phyloP scores from a whole-genome alignment of 2,888 invertebrate species.

The Pyrochroa serraticornis region DNA sequence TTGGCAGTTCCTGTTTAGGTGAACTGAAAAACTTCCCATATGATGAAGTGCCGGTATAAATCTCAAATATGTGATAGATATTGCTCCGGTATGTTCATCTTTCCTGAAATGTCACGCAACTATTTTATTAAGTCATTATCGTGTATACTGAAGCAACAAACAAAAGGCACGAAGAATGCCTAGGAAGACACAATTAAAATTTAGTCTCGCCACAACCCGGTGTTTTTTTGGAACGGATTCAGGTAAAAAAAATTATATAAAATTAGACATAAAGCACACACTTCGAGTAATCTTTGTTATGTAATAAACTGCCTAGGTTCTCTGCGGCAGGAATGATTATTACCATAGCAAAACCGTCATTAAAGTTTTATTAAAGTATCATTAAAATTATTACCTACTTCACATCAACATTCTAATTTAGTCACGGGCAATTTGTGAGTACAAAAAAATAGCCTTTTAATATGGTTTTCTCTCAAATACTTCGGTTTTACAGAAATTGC shows the following conservation, averaged over 20 bases:
- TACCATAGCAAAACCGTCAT: slow-evolving; percentile 24
- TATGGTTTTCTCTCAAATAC: slow-evolving; percentile 18
- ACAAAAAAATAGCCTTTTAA: slow-evolving; percentile 20
- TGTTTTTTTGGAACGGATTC: not conserved
- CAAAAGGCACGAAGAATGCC: too few species aligned
- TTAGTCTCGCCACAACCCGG: too few species aligned
- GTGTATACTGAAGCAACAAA: not conserved
- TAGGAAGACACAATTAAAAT: too few species aligned
- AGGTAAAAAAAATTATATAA: slow-evolving; percentile 15
- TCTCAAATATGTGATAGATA: slow-evolving; percentile 17
- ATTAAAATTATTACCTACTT: slow-evolving; percentile 31
- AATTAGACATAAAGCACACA: slow-evolving; percentile 14
- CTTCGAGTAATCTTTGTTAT: slow-evolving; percentile 17
- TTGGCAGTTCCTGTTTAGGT: slow-evolving; percentile 2
- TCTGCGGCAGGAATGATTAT: slow-evolving; percentile 15
- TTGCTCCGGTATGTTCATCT: slow-evolving; percentile 13
- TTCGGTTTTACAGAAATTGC: slow-evolving; percentile 11
- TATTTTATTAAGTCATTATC: slow-evolving; percentile 26
- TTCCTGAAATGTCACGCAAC: slow-evolving; percentile 11
- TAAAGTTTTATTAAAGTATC: slow-evolving; percentile 30
- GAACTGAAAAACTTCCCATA: slow-evolving; percentile 8
- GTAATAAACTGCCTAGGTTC: slow-evolving; percentile 19
- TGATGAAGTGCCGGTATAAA: slow-evolving; percentile 12
- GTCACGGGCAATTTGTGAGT: slow-evolving; percentile 28
- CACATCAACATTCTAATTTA: slow-evolving; percentile 31